A percentile compares a stretch with the other conserved stretches of the same genome.
These are phyloP conservation scores for Etheostoma spectabile DNA, from an alignment of 2,113 vertebrate species.

Conservation along the genomic window DNA sequence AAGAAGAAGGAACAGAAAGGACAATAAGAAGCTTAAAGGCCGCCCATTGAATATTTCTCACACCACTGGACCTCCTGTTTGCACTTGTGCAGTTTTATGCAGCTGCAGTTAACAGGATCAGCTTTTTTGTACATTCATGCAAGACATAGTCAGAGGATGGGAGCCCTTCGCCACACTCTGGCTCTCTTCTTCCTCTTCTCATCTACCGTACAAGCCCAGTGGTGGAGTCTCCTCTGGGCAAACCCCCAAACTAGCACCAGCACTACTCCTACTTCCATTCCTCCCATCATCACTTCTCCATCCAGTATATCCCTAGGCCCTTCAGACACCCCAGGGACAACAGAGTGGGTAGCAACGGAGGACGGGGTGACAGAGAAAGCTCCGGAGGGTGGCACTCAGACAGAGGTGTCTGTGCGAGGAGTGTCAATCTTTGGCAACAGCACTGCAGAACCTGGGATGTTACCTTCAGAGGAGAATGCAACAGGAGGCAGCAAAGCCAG, in stretches of 20 bases:
- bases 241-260: constrained; percentile 28
- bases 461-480: constrained; percentile 9
- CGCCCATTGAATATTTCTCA: not conserved
- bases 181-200: constrained; percentile 61
- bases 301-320: constrained; percentile 16
- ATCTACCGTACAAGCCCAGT: constrained; percentile 66
- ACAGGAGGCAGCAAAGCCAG: constrained; percentile 40
- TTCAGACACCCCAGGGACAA: not conserved
- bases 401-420: constrained; percentile 8
- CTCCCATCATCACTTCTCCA: constrained; percentile 21
- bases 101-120: not conserved
- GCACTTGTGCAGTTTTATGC: constrained; percentile 12
- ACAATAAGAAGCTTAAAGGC: not conserved
- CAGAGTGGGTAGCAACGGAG: constrained; percentile 18
- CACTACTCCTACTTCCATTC: constrained; percentile 24
- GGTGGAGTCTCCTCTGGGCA: constrained; percentile 75
- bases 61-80: constrained; percentile 11
- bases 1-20: not conserved
- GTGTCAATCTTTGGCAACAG: constrained; percentile 16
- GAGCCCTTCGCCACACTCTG: constrained; percentile 37
- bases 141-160: constrained; percentile 60
- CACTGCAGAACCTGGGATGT: not conserved
- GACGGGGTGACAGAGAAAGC: constrained; percentile 11
- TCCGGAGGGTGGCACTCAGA: constrained; percentile 14
- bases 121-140: constrained; percentile 4